Base-by-base conservation (phyloP, 2,888 invertebrate genomes). In the Schrankia costaestrigalis region DNA sequence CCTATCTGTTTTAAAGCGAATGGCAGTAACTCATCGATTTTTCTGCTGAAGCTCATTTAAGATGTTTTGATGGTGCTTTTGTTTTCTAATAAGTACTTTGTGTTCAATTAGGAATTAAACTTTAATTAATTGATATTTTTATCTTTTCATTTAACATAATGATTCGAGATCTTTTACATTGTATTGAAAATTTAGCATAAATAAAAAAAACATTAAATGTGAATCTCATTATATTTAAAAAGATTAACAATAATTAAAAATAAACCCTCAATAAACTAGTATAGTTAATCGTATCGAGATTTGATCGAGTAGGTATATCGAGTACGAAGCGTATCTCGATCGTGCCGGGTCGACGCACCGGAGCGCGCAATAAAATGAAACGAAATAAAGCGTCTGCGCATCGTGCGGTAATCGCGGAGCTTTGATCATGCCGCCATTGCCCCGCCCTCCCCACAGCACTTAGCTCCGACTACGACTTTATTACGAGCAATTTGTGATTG, bases 401-500 rank as follows among this genome's bases (percentile, higher is more conserved):
- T 70, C 74, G 70, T 60, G 66, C 71, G 61, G 73, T 68, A 74
- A 74, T 73, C 76, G 68, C 55, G 35, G 41, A 48, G 48, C 72
- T 82, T 83, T 83, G 80, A 84, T 83, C 77, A 63, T 45, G 56
- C 81, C 82, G 76, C 51, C 48, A 18, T 30, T 13, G 26, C 18
- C 25, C 23, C 25, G 30, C 23, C 28, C 34, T 17, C 11, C 14
- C 31, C 31, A 27, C 29, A 23, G 52, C 47, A 53, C 42, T 61
- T 56, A 50, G 56, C 58, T 63, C 63, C 59, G 46, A 57, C 58
- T 63, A 64, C 59, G 46, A 54, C 63, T 73, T 73, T 69, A 76
- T 74, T 66, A 63, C 67, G 46, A 47, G 61, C 59, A 70, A 72
- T 76, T 74, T 69, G 61, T 69, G 69, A 71, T 62, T 66, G 60